phyloP scores from a whole-genome alignment of 2,797 vertebrate species.

The Labeo calbasu region DNA sequence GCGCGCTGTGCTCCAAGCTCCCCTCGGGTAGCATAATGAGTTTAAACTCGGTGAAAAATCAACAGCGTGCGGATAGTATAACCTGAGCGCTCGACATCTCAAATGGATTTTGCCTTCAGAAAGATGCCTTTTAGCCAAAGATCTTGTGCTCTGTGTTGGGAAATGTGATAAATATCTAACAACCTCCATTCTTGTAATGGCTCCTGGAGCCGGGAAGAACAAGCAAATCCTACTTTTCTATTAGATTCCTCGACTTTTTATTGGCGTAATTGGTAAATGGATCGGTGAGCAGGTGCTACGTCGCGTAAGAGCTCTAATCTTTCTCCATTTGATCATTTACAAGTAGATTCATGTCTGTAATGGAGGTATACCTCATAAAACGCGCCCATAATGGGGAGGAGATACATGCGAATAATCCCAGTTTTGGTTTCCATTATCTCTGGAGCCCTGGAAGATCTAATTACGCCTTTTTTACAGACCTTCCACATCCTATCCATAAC shows the following conservation, averaged over 20 bases:
- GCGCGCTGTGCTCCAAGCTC: constrained; percentile 36
- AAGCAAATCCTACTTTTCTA: constrained; percentile 57
- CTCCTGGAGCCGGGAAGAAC: constrained; percentile 56
- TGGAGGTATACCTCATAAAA: constrained; percentile 56
- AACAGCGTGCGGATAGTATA: constrained; percentile 55
- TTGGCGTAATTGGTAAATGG: constrained; percentile 63
- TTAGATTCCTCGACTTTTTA: constrained; percentile 64
- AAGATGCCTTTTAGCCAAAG: constrained; percentile 62
- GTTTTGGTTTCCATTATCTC: constrained; percentile 55
- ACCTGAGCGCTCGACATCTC: constrained; percentile 58
- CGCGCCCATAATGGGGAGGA: constrained; percentile 49
- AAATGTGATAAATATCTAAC: constrained; percentile 68
- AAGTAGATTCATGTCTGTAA: constrained; percentile 60
- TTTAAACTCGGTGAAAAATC: constrained; percentile 60
- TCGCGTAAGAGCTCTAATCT: constrained; percentile 58
- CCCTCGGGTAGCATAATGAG: constrained; percentile 58
- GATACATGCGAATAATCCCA: constrained; percentile 52
- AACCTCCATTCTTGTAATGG: constrained; percentile 64
- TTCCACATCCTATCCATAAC: constrained; percentile 52
- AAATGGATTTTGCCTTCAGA: constrained; percentile 64
- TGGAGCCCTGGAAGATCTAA: constrained; percentile 47
- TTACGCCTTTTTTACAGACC: constrained; percentile 56
- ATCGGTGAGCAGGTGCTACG: constrained; percentile 57
- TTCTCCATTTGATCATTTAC: constrained; percentile 56
- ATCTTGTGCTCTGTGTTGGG: constrained; percentile 60